Conservation (phyloP, 1,140 invertebrate genomes). For the Calephelis nemesis region DNA sequence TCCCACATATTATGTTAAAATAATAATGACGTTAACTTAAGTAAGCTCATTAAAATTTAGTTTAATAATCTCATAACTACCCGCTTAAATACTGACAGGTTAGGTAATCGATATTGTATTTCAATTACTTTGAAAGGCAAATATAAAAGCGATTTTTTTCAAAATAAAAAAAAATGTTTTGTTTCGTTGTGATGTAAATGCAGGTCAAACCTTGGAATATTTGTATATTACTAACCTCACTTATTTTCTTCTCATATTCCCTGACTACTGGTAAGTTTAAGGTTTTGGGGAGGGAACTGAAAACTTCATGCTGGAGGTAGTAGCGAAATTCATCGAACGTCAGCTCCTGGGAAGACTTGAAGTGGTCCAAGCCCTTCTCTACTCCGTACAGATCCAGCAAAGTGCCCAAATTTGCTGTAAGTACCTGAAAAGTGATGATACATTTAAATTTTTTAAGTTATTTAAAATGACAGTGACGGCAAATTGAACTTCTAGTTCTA, state of each 20-base stretch:
- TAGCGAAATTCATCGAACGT: conserved; percentile 87
- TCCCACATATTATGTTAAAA: too few species aligned
- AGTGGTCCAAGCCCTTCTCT: conserved; percentile 88
- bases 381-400: conserved; percentile 86
- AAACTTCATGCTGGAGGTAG: conserved; percentile 87
- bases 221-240: conserved; percentile 35
- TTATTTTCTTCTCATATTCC: conserved; percentile 79
- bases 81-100: too few species aligned
- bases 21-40: too few species aligned
- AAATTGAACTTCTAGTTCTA: too few species aligned
- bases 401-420: conserved; percentile 86
- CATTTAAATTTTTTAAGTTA: background rate
- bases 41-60: too few species aligned
- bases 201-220: background rate
- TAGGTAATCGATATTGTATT: too few species aligned
- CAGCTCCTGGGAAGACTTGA: conserved; percentile 82
- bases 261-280: conserved; percentile 77
- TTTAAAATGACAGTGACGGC: too few species aligned
- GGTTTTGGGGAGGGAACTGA: conserved; percentile 81
- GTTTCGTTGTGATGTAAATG: background rate
- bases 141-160: too few species aligned
- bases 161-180: too few species aligned
- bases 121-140: too few species aligned
- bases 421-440: conserved; percentile 78
- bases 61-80: too few species aligned